These are phyloP conservation scores for Xyliphius kryptos DNA, from an alignment of 2,113 vertebrate species.

Conservation along the genomic window DNA sequence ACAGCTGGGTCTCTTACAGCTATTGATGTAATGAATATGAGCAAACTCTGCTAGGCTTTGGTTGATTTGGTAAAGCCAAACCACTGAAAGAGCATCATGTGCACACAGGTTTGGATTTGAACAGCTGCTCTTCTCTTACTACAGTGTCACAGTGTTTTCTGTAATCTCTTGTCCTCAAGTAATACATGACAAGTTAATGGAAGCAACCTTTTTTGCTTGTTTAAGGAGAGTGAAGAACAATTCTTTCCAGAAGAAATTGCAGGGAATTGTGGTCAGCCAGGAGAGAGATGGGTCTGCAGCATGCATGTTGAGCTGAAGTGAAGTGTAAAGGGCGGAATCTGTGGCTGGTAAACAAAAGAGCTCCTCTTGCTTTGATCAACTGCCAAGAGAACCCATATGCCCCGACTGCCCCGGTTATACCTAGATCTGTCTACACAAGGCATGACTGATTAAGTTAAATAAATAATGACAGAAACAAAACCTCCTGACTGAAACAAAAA, in stretches of 20 bases:
- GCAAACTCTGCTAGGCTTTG: neutral
- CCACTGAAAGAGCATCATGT: conserved; percentile 24
- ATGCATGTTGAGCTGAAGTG: neutral
- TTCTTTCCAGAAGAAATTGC: neutral
- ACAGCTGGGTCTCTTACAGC: neutral
- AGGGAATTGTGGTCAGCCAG: neutral
- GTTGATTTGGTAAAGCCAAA: conserved; percentile 10
- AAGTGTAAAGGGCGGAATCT: neutral
- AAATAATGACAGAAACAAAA: too few relatives aligned
- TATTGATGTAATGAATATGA: neutral
- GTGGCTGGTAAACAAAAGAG: neutral
- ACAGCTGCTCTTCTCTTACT: conserved; percentile 10
- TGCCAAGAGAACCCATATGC: neutral
- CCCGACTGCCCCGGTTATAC: neutral
- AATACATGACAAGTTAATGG: conserved; percentile 21
- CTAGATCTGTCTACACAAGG: too few relatives aligned
- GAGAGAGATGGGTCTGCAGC: neutral
- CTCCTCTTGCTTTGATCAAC: neutral
- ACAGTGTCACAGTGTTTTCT: neutral
- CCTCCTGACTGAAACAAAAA: too few relatives aligned
- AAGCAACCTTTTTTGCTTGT: neutral
- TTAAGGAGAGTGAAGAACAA: conserved; percentile 2
- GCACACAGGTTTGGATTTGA: conserved; percentile 11
- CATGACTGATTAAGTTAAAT: too few relatives aligned
- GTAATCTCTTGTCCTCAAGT: conserved; percentile 1